Evolutionary conservation across 2,888 invertebrate genomes (phyloP).

Genomic region (Sphaerophoria rueppellii): DNA sequence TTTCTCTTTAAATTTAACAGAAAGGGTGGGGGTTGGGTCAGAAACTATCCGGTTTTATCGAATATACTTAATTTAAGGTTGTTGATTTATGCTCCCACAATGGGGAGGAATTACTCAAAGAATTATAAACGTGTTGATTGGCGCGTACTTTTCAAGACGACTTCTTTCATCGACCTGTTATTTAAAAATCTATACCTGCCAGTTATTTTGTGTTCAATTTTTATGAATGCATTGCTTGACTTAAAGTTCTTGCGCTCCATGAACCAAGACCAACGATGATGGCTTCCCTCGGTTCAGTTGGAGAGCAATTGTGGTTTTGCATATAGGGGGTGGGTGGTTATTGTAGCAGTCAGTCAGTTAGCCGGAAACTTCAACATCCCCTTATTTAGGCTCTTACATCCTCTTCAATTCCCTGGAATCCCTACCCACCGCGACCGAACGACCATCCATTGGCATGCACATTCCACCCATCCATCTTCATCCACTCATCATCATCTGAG

Average conservation of each 20-base stretch:
- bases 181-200: too few relatives aligned
- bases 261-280: neutral
- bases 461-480: constrained; percentile 3
- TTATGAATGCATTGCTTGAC: neutral
- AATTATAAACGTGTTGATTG: too few relatives aligned
- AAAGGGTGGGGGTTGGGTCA: too few relatives aligned
- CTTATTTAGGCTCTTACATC: constrained; percentile 61
- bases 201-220: neutral
- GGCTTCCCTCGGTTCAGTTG: constrained; percentile 22
- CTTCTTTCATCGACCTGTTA: too few relatives aligned
- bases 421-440: constrained; percentile 29
- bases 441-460: neutral
- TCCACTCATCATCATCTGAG: constrained; percentile 40
- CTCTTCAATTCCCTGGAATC: neutral
- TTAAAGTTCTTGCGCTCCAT: neutral
- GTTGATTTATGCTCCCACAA: too few relatives aligned
- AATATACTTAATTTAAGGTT: too few relatives aligned
- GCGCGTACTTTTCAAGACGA: too few relatives aligned
- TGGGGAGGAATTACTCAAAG: too few relatives aligned
- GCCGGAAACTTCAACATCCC: constrained; percentile 69
- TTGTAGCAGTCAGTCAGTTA: constrained; percentile 72
- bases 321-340: constrained; percentile 46
- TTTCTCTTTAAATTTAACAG: too few relatives aligned
- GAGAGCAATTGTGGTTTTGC: constrained; percentile 17
- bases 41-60: too few relatives aligned